Conservation (phyloP, 1,140 invertebrate genomes). For the Drosophila fuyamai region DNA sequence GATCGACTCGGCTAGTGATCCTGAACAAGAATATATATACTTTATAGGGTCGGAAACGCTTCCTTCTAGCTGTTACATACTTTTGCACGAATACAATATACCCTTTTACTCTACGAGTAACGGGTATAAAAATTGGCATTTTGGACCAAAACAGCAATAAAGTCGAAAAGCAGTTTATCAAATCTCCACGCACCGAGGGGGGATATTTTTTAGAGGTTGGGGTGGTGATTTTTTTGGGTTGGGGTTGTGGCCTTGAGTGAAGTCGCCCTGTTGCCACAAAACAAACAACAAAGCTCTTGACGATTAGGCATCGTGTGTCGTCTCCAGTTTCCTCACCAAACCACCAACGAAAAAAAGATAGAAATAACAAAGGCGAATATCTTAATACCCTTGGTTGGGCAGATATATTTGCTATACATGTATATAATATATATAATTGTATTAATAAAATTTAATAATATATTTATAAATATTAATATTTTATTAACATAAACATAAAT, state of each 20-base stretch:
- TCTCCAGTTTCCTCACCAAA: constrained; percentile 20
- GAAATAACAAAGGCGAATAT: neutral
- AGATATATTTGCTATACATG: too few relatives aligned
- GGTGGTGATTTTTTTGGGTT: too few relatives aligned
- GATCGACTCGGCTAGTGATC: too few relatives aligned
- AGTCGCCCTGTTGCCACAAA: constrained; percentile 35
- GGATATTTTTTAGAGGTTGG: neutral
- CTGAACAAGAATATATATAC: too few relatives aligned
- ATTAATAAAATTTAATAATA: too few relatives aligned
- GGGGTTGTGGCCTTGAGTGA: neutral
- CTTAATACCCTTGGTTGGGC: constrained; percentile 10
- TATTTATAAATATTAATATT: too few relatives aligned
- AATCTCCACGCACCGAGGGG: constrained; percentile 66
- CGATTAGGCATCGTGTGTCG: constrained; percentile 47
- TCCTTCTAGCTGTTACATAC: too few relatives aligned
- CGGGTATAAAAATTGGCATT: constrained; percentile 40
- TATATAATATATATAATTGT: too few relatives aligned
- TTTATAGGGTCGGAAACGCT: too few relatives aligned
- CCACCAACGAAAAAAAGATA: constrained; percentile 3
- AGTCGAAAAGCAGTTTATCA: constrained; percentile 82
- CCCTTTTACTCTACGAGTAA: too few relatives aligned
- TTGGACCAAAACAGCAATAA: constrained; percentile 78
- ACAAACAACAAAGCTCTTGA: constrained; percentile 48
- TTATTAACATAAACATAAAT: too few relatives aligned
- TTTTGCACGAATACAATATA: too few relatives aligned